These are phyloP conservation scores for Irena cyanogastra DNA, from an alignment of 2,113 vertebrate genomes.

Conservation along the genomic window DNA sequence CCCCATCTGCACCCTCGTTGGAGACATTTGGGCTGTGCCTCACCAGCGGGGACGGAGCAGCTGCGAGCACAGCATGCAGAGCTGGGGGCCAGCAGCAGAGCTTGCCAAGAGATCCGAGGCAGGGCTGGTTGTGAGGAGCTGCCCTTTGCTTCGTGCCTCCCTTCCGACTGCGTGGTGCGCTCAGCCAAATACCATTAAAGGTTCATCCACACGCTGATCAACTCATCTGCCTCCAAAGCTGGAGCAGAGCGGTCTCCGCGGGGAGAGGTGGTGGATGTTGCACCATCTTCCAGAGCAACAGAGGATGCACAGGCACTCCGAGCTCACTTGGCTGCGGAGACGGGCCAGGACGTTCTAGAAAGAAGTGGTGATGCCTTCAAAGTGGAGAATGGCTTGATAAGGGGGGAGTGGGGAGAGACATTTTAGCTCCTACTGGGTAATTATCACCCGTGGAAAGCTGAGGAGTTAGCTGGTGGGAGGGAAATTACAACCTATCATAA, in stretches of 20 bases:
- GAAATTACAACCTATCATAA: constrained; percentile 16
- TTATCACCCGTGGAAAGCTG: not conserved
- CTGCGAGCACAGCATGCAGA: constrained; percentile 30
- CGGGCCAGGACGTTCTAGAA: not conserved
- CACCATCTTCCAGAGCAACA: not conserved
- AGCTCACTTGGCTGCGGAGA: not conserved
- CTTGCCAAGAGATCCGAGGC: constrained; percentile 22
- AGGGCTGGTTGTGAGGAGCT: not conserved
- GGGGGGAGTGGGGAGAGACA: not conserved
- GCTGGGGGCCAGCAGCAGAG: not conserved
- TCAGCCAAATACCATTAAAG: constrained; percentile 18
- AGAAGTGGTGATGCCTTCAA: not conserved
- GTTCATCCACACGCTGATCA: not conserved
- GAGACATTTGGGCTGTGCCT: not conserved
- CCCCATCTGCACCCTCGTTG: not conserved
- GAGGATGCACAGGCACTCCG: accelerated
- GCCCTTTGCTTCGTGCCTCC: constrained; percentile 5
- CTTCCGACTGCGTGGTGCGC: not conserved
- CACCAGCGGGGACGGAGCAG: not conserved
- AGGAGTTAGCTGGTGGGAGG: not conserved
- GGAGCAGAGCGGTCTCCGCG: accelerated
- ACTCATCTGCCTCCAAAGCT: not conserved
- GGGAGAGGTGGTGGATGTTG: not conserved
- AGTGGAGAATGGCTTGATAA: not conserved
- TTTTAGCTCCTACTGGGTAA: constrained; percentile 16